These are phyloP conservation scores for Melanargia galathea DNA, from an alignment of 2,888 invertebrate genomes.

Conservation along the genomic window DNA sequence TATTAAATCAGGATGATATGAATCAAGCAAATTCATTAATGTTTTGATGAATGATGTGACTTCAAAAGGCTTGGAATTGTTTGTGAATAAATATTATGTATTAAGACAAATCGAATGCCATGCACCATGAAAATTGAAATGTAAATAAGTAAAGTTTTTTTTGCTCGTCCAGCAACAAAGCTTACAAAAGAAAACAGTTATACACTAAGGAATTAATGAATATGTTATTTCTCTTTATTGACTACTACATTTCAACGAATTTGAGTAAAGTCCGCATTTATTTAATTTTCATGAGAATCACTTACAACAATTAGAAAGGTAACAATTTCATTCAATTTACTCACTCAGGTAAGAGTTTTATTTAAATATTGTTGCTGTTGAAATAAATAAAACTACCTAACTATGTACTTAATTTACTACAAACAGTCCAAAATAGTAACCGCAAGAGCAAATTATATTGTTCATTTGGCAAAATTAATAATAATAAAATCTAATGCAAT, in stretches of 20 bases:
- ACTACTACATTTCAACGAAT: too few species aligned
- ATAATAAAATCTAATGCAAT: constrained; percentile 16
- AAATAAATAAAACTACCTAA: too few species aligned
- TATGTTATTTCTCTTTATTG: too few species aligned
- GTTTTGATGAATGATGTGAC: constrained; percentile 17
- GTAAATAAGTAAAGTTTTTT: neutral
- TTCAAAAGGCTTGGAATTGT: constrained; percentile 5
- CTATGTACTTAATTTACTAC: neutral
- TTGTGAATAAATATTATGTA: constrained; percentile 1
- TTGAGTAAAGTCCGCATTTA: too few species aligned
- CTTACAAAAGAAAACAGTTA: too few species aligned
- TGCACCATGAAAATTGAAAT: neutral
- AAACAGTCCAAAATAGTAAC: constrained; percentile 2
- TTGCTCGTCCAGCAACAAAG: too few species aligned
- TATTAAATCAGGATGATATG: constrained; percentile 17
- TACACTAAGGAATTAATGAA: too few species aligned
- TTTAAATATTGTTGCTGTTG: too few species aligned
- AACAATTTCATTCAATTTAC: too few species aligned
- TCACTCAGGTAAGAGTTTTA: too few species aligned
- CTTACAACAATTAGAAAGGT: too few species aligned
- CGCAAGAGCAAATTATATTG: neutral
- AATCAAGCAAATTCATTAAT: constrained; percentile 25
- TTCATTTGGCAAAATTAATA: constrained; percentile 6
- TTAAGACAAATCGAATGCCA: constrained; percentile 7
- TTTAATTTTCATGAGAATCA: too few species aligned